Evolutionary conservation across 2,888 invertebrate species (phyloP).

Genomic region (Spilosoma lubricipeda): DNA sequence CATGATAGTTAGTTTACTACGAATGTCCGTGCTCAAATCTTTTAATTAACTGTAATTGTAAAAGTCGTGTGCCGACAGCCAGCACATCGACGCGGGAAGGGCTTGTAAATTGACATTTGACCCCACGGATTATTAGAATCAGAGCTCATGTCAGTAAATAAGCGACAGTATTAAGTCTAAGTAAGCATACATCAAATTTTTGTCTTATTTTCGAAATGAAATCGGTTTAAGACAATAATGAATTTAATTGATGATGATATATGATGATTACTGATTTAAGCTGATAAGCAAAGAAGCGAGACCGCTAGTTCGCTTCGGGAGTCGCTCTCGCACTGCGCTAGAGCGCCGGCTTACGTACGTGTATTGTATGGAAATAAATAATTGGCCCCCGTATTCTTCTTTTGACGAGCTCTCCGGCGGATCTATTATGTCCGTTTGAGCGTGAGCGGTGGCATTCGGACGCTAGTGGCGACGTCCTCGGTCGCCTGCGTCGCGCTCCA

Average conservation of each 20-base stretch:
- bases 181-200: neutral
- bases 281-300: conserved; percentile 23
- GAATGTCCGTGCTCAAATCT: conserved; percentile 61
- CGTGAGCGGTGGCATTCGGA: conserved; percentile 81
- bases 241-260: conserved; percentile 1
- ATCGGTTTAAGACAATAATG: neutral
- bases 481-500: conserved; percentile 77
- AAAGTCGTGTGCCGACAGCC: conserved; percentile 54
- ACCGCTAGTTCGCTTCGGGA: conserved; percentile 62
- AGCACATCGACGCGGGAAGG: conserved; percentile 48
- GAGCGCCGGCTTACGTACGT: conserved; percentile 77
- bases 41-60: conserved; percentile 73
- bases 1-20: conserved; percentile 47
- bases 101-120: conserved; percentile 72
- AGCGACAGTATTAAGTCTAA: conserved; percentile 13
- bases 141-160: conserved; percentile 44
- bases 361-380: conserved; percentile 85
- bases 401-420: conserved; percentile 83
- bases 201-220: neutral
- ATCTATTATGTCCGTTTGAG: conserved; percentile 82
- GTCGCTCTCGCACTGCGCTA: conserved; percentile 78
- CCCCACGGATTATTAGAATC: conserved; percentile 73
- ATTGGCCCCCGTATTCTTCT: conserved; percentile 84
- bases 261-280: neutral
- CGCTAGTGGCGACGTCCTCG: conserved; percentile 82